Percentiles rank a stretch among this genome's conserved stretches.
Conservation (phyloP, 1,140 invertebrate genomes). For the Aphelenchoides besseyi region DNA sequence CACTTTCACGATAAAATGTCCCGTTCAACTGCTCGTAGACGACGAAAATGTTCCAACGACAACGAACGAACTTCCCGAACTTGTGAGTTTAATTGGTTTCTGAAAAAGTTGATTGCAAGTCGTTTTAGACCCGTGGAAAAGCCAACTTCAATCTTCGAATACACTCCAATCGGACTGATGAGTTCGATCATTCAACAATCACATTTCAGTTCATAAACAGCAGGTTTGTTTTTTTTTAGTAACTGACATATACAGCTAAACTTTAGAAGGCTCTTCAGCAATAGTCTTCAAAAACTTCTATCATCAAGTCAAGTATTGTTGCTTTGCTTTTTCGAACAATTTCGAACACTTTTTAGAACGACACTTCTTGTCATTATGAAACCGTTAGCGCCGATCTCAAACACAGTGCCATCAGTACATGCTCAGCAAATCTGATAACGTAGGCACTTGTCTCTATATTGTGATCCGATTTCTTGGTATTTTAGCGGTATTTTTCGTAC, state of each 20-base stretch:
- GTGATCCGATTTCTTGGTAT: neutral
- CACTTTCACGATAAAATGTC: neutral
- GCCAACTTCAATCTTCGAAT: neutral
- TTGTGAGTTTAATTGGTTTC: neutral
- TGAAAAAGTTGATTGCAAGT: neutral
- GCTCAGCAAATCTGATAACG: constrained; percentile 20
- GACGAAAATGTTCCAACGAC: neutral
- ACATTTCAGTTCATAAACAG: neutral
- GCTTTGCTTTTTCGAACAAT: no score
- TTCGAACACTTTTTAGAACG: neutral
- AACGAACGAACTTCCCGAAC: neutral
- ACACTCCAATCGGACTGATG: neutral
- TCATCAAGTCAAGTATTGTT: no score
- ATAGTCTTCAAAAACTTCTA: no score
- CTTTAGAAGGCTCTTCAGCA: no score
- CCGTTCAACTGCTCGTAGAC: neutral
- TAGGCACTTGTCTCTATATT: neutral
- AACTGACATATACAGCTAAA: no score
- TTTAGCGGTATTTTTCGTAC: constrained; percentile 20
- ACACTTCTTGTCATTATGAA: constrained; percentile 22
- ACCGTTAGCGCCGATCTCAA: neutral
- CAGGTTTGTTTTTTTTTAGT: neutral
- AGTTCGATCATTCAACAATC: neutral
- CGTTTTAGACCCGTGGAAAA: neutral
- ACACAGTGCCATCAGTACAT: constrained; percentile 20